Percentiles rank a stretch among this genome's conserved stretches.
Conservation (phyloP, 2,113 vertebrate species). For the Phylloscopus whistleri region DNA sequence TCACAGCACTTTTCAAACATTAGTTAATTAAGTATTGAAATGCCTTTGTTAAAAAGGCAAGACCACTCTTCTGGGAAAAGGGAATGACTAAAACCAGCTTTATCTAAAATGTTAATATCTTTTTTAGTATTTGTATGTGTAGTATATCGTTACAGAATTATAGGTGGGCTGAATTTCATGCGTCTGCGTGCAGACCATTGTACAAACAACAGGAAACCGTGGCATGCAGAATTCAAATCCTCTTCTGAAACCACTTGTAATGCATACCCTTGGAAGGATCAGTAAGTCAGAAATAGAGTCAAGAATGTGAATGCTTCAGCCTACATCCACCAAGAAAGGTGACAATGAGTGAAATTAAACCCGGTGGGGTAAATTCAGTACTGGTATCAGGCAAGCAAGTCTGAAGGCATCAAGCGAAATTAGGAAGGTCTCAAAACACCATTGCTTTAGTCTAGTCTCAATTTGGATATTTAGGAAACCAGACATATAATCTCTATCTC, state of each 20-base stretch:
- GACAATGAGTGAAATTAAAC: not conserved
- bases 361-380: not conserved
- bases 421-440: constrained; percentile 21
- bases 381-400: not conserved
- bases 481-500: constrained; percentile 67
- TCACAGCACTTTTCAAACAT: not conserved
- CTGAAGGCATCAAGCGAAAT: not conserved
- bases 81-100: not conserved
- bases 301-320: not conserved
- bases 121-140: not conserved
- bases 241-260: not conserved
- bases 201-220: not conserved
- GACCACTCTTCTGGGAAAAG: not conserved
- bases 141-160: not conserved
- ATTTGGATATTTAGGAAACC: constrained; percentile 57
- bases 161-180: not conserved
- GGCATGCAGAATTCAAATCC: not conserved
- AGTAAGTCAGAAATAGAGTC: not conserved
- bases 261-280: not conserved
- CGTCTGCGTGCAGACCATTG: not conserved
- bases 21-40: constrained; percentile 15
- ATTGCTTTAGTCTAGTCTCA: constrained; percentile 35
- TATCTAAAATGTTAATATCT: not conserved
- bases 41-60: not conserved
- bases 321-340: not conserved